Evolutionary conservation across 2,113 vertebrate species (phyloP).

Genomic region (Proterorhinus semilunaris): DNA sequence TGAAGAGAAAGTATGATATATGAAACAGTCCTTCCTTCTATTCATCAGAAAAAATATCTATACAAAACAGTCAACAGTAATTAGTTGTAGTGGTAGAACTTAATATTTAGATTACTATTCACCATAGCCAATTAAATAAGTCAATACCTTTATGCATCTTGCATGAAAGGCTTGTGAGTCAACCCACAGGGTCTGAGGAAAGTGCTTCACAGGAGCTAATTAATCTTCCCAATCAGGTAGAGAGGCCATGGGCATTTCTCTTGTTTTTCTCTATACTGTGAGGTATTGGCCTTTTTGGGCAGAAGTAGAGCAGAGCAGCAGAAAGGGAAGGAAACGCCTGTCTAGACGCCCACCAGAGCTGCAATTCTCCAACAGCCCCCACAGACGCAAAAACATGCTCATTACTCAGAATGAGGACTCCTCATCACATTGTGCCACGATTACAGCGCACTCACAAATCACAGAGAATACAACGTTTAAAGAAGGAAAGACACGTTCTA

Average conservation of each 20-base stretch:
- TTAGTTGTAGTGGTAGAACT: too few relatives aligned
- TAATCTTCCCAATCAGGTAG: conserved; percentile 79
- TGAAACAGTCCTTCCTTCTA: neutral
- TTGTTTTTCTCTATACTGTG: conserved; percentile 65
- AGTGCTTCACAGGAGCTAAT: conserved; percentile 67
- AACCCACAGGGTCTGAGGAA: conserved; percentile 62
- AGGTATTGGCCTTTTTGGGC: conserved; percentile 68
- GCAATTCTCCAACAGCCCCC: conserved; percentile 74
- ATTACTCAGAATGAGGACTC: conserved; percentile 36
- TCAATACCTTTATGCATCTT: neutral
- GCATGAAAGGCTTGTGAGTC: conserved; percentile 19
- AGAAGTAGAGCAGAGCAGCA: conserved; percentile 73
- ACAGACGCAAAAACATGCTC: conserved; percentile 52
- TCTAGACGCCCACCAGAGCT: conserved; percentile 77
- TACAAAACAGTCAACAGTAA: too few relatives aligned
- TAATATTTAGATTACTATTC: neutral
- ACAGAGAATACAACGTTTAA: conserved; percentile 22
- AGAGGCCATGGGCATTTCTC: conserved; percentile 69
- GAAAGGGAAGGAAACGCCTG: conserved; percentile 79
- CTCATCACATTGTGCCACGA: conserved; percentile 14
- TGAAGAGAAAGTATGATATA: neutral
- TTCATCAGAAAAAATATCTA: too few relatives aligned
- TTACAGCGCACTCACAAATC: neutral
- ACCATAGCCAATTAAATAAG: neutral
- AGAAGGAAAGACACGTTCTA: conserved; percentile 1